phyloP scores from a whole-genome alignment of 2,888 invertebrate species.

The Campaea margaritaria region DNA sequence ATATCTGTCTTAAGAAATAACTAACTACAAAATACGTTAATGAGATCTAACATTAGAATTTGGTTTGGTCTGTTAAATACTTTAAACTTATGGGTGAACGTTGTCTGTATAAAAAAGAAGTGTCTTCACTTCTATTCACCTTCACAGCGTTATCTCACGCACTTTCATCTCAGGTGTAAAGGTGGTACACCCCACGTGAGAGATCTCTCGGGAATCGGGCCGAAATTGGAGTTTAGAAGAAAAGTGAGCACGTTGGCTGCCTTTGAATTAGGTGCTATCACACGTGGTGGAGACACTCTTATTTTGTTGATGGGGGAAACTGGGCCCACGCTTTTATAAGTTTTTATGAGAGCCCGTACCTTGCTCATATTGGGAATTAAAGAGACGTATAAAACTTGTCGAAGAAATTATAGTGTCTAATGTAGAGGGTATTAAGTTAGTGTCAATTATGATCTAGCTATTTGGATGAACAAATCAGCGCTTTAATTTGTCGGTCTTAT shows the following conservation, averaged over 20 bases:
- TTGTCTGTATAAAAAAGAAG: too few relatives aligned
- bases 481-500: too few relatives aligned
- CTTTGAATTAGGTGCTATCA: slow-evolving; percentile 36
- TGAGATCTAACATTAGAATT: too few relatives aligned
- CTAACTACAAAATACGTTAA: too few relatives aligned
- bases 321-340: slow-evolving; percentile 17
- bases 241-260: slow-evolving; percentile 31
- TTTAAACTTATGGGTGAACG: too few relatives aligned
- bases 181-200: slow-evolving; percentile 36
- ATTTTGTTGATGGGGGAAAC: slow-evolving; percentile 28
- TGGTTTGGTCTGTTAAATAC: too few relatives aligned
- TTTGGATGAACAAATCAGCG: background rate
- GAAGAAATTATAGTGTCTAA: background rate
- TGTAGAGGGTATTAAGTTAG: background rate
- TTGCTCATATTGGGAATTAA: slow-evolving; percentile 13
- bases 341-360: slow-evolving; percentile 18
- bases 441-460: background rate
- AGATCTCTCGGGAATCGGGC: slow-evolving; percentile 35
- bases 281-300: slow-evolving; percentile 31
- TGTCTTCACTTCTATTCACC: background rate
- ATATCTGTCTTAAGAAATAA: too few relatives aligned
- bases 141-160: slow-evolving; percentile 1
- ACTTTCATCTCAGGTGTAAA: slow-evolving; percentile 39
- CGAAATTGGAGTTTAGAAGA: slow-evolving; percentile 53
- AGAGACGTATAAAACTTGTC: slow-evolving; percentile 15